Conservation (phyloP, 1,140 invertebrate species). For the Leptoteleia sp. region DNA sequence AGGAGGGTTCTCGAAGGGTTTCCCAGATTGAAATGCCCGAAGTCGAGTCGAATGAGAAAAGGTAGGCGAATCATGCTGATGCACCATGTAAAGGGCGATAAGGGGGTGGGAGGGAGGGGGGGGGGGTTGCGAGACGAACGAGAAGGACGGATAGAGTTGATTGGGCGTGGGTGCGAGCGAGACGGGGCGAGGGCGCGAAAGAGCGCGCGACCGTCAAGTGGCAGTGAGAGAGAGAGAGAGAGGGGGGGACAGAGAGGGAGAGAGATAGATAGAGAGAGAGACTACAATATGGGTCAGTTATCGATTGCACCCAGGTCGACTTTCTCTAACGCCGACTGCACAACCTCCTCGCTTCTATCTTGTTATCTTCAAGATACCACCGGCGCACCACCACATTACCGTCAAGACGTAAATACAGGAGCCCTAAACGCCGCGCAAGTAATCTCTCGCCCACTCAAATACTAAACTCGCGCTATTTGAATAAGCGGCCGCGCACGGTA, state of each 20-base stretch:
- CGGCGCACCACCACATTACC: conserved; percentile 52
- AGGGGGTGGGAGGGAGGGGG: background rate
- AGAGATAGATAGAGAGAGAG: conserved; percentile 54
- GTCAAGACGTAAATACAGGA: conserved; percentile 53
- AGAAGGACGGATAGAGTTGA: conserved; percentile 13
- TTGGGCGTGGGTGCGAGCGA: conserved; percentile 20
- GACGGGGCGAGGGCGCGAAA: conserved; percentile 5
- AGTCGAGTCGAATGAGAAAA: conserved; percentile 31
- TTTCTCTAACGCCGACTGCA: conserved; percentile 68
- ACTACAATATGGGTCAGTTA: conserved; percentile 81
- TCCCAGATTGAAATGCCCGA: conserved; percentile 4
- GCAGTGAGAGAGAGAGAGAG: conserved; percentile 52
- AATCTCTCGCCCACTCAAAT: conserved; percentile 47
- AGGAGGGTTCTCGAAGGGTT: too few species aligned
- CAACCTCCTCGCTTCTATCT: conserved; percentile 65
- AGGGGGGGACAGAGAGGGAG: too few species aligned
- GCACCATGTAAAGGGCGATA: conserved; percentile 8
- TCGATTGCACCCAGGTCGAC: conserved; percentile 78
- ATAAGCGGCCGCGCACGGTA: conserved; percentile 38
- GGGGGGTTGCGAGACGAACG: conserved; percentile 8
- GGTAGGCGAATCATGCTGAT: conserved; percentile 21
- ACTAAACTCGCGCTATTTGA: conserved; percentile 43
- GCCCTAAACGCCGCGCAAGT: conserved; percentile 48
- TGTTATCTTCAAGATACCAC: conserved; percentile 68
- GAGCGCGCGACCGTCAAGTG: conserved; percentile 9